Evolutionary conservation across 2,888 invertebrate genomes (phyloP).

Genomic region (Choreutis nemorana): DNA sequence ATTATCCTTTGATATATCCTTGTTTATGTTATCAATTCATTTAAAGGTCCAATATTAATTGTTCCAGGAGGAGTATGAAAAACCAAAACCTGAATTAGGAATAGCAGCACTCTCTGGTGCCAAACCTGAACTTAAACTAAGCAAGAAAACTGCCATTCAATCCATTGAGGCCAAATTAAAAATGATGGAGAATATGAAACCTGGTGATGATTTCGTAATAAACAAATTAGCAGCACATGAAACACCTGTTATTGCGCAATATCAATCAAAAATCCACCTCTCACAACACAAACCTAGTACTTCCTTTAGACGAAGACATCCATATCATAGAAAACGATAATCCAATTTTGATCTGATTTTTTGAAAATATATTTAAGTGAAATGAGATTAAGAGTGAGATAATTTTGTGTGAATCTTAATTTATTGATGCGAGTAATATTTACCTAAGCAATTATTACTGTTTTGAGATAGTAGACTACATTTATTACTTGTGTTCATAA

Average conservation of each 20-base stretch:
- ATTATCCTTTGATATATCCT: no score
- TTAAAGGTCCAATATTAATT: no score
- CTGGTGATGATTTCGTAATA: constrained; percentile 76
- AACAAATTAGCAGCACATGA: constrained; percentile 74
- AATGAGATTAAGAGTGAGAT: no score
- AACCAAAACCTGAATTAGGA: constrained; percentile 76
- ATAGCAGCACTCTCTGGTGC: constrained; percentile 80
- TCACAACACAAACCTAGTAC: constrained; percentile 37
- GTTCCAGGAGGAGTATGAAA: constrained; percentile 79
- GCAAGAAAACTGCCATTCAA: constrained; percentile 82
- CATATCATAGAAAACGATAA: constrained; percentile 60
- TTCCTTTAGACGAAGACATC: constrained; percentile 48
- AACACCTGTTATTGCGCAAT: constrained; percentile 73
- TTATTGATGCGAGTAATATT: no score
- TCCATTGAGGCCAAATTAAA: constrained; percentile 90
- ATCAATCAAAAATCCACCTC: constrained; percentile 65
- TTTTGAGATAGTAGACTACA: no score
- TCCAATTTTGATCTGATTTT: not conserved
- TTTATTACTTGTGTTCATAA: no score
- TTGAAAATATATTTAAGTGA: no score
- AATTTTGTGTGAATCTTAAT: no score
- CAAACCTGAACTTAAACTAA: constrained; percentile 69
- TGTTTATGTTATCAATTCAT: no score
- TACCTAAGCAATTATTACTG: no score
- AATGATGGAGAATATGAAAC: constrained; percentile 75